Conservation (phyloP, 1,140 invertebrate genomes). For the Lithobius niger region DNA sequence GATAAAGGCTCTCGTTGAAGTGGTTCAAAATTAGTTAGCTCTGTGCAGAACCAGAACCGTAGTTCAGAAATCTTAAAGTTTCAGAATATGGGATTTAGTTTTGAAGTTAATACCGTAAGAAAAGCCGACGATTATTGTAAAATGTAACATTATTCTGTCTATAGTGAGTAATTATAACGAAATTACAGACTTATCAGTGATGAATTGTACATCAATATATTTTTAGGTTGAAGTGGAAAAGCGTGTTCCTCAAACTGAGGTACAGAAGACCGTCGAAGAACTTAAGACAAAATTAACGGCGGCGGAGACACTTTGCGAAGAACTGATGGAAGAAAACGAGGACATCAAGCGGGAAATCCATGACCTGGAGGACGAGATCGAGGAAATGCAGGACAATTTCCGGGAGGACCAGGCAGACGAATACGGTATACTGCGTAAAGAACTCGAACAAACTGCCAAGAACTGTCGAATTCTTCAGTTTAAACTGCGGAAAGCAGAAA, state of each 20-base stretch:
- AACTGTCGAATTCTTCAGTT: conserved; percentile 97
- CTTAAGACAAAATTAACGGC: conserved; percentile 61
- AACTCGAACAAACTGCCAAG: conserved; percentile 89
- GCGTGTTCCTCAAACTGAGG: conserved; percentile 17
- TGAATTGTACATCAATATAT: conserved; percentile 5
- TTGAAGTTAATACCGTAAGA: background rate
- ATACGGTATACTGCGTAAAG: conserved; percentile 83
- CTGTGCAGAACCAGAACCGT: too few species aligned
- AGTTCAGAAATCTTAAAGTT: too few species aligned
- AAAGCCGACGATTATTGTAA: conserved; percentile 7
- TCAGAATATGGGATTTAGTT: too few species aligned
- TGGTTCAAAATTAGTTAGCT: too few species aligned
- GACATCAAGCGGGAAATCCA: conserved; percentile 85
- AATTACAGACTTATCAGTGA: conserved; percentile 8
- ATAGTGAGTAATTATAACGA: conserved; percentile 9
- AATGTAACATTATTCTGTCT: conserved; percentile 8
- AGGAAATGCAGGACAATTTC: conserved; percentile 96
- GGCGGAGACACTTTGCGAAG: conserved; percentile 77
- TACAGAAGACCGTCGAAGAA: conserved; percentile 42
- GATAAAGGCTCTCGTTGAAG: too few species aligned
- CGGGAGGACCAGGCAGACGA: conserved; percentile 95
- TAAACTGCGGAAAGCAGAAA: conserved; percentile 90
- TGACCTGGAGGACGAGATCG: conserved; percentile 89
- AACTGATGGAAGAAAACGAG: conserved; percentile 92
- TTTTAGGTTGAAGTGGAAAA: conserved; percentile 11